A percentile compares a stretch with the other conserved stretches of the same genome.
Evolutionary conservation across 2,113 vertebrate species (phyloP).

Genomic region (Psittacus erithacus): DNA sequence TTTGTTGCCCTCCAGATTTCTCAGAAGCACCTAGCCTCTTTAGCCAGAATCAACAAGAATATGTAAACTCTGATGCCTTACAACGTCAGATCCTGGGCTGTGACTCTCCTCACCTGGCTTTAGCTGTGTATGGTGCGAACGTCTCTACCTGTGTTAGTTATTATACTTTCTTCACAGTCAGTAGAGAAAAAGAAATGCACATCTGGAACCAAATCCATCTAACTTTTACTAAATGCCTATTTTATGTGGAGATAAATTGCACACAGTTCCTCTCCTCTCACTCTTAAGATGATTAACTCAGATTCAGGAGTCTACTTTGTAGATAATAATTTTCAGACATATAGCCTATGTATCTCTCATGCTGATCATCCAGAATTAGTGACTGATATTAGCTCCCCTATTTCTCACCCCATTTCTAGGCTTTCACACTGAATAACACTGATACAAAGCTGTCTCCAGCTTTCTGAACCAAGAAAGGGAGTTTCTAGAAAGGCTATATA

Average conservation of each 20-base stretch:
- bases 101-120: background rate
- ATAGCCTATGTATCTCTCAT: background rate
- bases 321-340: background rate
- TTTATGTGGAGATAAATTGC: background rate
- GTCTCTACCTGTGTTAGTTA: background rate
- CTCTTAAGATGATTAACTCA: background rate
- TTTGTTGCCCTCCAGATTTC: background rate
- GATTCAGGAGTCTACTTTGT: background rate
- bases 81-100: background rate
- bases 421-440: background rate
- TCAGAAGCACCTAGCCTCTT: background rate
- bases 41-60: background rate
- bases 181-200: background rate
- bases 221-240: background rate
- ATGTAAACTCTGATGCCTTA: background rate
- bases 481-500: background rate
- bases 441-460: background rate
- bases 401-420: background rate
- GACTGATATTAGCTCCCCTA: background rate
- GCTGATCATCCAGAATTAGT: background rate
- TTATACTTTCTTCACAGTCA: background rate
- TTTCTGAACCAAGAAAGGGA: background rate
- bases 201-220: background rate
- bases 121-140: background rate
- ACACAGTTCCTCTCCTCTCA: background rate